Conservation (phyloP, 2,113 vertebrate genomes). For the Varanus komodoensis region DNA sequence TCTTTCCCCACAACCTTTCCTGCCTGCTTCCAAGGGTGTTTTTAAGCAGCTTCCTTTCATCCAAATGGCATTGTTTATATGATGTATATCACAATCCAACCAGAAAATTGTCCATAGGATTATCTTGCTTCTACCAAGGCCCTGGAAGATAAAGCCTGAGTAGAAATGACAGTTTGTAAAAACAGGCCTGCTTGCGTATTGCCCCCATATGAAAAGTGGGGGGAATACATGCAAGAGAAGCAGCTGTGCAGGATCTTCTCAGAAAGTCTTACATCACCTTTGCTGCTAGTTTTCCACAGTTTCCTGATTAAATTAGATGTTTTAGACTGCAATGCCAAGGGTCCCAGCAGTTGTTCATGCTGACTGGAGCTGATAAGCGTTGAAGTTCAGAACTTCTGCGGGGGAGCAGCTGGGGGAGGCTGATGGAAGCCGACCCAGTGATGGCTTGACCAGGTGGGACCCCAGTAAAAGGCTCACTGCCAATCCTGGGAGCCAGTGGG, state of each 20-base stretch:
- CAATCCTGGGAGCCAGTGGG: background rate
- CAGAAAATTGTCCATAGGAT: slow-evolving; percentile 54
- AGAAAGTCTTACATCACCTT: background rate
- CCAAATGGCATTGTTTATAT: slow-evolving; percentile 49
- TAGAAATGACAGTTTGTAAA: background rate
- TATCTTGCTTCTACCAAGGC: slow-evolving; percentile 39
- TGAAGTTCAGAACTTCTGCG: too few relatives aligned
- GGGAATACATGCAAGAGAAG: background rate
- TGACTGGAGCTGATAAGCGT: too few relatives aligned
- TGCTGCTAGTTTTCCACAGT: background rate
- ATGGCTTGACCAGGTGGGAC: background rate
- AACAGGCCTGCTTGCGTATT: background rate
- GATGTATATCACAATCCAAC: slow-evolving; percentile 46
- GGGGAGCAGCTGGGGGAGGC: background rate
- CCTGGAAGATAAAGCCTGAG: slow-evolving; percentile 21
- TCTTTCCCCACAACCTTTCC: slow-evolving; percentile 13
- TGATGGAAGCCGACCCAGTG: background rate
- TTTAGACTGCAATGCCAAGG: too few relatives aligned
- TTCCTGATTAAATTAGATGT: background rate
- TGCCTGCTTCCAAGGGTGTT: slow-evolving; percentile 20
- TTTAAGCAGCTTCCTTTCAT: slow-evolving; percentile 50
- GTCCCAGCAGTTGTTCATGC: too few relatives aligned
- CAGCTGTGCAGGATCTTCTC: too few relatives aligned
- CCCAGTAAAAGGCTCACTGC: background rate
- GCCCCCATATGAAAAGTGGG: background rate